phyloP scores from a whole-genome alignment of 2,888 invertebrate species.

The Phaedon cochleariae region DNA sequence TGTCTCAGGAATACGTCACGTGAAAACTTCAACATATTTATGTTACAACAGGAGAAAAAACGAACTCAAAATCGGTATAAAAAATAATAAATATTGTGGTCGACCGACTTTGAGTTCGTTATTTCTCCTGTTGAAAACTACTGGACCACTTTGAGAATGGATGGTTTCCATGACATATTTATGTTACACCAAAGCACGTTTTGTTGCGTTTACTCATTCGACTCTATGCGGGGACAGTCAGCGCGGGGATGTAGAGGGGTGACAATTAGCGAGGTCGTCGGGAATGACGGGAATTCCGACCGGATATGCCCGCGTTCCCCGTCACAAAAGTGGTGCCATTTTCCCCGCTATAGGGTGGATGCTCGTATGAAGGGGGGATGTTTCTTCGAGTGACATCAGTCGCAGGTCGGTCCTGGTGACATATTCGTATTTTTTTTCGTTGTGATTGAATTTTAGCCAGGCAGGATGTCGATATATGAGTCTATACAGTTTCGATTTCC shows the following conservation, averaged over 20 bases:
- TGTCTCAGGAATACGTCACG: no score
- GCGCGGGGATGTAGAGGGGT: constrained; percentile 39
- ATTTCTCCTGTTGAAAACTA: no score
- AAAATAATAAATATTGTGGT: no score
- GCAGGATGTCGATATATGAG: background rate
- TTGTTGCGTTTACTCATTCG: no score
- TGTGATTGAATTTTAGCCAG: constrained; percentile 26
- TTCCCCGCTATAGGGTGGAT: constrained; percentile 22
- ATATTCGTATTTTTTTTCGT: constrained; percentile 34
- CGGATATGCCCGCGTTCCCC: constrained; percentile 47
- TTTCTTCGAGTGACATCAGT: constrained; percentile 25
- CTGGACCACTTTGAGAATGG: no score
- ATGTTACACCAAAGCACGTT: no score
- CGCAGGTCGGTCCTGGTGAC: constrained; percentile 32
- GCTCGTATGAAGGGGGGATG: constrained; percentile 27
- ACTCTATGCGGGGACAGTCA: background rate
- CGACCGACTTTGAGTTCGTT: no score
- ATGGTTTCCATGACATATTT: no score
- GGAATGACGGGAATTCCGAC: constrained; percentile 59
- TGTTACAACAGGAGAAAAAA: no score
- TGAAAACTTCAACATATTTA: no score
- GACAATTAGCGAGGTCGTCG: constrained; percentile 60
- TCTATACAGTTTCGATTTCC: background rate
- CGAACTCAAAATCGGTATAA: no score
- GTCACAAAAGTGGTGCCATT: constrained; percentile 23